phyloP scores from a whole-genome alignment of 2,113 vertebrate genomes.

The Xerus inauris region DNA sequence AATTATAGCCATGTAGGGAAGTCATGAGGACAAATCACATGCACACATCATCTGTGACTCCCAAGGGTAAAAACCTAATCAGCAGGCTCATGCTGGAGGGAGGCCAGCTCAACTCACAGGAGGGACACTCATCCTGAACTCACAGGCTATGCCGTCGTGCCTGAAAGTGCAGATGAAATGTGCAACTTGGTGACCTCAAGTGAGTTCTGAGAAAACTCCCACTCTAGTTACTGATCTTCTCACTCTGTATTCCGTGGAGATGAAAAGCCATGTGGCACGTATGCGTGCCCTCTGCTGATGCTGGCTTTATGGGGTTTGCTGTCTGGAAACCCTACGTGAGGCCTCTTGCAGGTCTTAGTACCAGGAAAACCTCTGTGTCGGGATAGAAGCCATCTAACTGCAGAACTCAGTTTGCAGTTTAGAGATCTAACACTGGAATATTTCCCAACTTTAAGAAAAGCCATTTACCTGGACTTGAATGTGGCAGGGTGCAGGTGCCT shows the following conservation, averaged over 20 bases:
- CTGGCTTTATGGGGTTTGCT: not conserved
- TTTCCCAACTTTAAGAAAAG: not conserved
- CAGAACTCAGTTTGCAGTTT: not conserved
- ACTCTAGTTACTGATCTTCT: not conserved
- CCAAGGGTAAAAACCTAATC: not conserved
- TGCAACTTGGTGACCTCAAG: no score
- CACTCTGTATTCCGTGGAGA: not conserved
- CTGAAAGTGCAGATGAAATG: not conserved
- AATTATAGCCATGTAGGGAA: not conserved
- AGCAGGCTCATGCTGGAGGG: no score
- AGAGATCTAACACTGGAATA: not conserved
- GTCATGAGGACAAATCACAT: accelerated
- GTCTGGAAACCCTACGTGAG: not conserved
- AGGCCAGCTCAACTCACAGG: not conserved
- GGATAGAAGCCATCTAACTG: not conserved
- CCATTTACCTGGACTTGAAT: not conserved
- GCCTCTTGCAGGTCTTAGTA: not conserved
- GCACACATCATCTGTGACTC: not conserved
- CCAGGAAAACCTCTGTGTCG: not conserved
- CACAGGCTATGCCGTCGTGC: not conserved
- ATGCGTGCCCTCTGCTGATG: not conserved
- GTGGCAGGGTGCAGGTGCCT: not conserved
- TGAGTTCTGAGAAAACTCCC: not conserved
- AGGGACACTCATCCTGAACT: not conserved
- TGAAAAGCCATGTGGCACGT: not conserved